Percentiles rank a stretch among this genome's conserved stretches.
phyloP scores from a whole-genome alignment of 2,888 invertebrate genomes.

The Oxyteleia sp. region DNA sequence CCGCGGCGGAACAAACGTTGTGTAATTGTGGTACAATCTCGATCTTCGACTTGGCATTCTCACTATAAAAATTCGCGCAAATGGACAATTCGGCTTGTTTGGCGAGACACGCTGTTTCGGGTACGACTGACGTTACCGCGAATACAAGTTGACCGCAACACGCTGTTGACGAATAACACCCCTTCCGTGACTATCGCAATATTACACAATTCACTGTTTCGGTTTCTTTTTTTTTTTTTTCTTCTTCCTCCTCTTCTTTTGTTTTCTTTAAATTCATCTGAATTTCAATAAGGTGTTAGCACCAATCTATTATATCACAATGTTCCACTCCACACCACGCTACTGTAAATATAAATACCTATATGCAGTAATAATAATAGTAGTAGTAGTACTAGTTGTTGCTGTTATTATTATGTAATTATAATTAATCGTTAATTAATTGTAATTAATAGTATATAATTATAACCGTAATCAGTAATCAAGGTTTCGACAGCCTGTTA shows the following conservation, averaged over 20 bases:
- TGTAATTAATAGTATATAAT: conserved; percentile 76
- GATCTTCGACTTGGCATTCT: conserved; percentile 19
- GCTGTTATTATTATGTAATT: conserved; percentile 75
- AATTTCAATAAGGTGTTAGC: conserved; percentile 88
- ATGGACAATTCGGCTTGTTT: conserved; percentile 19
- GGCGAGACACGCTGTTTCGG: conserved; percentile 26
- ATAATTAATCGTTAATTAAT: conserved; percentile 63
- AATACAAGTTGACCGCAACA: conserved; percentile 78
- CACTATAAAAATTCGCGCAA: conserved; percentile 2
- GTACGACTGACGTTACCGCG: conserved; percentile 40
- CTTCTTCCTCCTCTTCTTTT: no score
- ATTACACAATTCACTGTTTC: conserved; percentile 87
- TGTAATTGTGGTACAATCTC: conserved; percentile 28
- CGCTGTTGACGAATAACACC: conserved; percentile 83
- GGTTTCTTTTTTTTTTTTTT: conserved; percentile 59
- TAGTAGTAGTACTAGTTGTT: conserved; percentile 80
- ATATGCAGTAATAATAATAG: conserved; percentile 83
- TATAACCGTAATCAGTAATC: conserved; percentile 76
- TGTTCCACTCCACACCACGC: conserved; percentile 88
- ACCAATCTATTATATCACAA: conserved; percentile 88
- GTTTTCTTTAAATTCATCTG: conserved; percentile 84
- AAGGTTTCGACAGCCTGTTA: conserved; percentile 75
- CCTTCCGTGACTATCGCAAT: conserved; percentile 85
- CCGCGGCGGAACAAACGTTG: background rate
- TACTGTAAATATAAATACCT: conserved; percentile 88